Evolutionary conservation across 2,113 vertebrate genomes (phyloP), one percentile per base, ranked within the genome.

Genomic region (Macroglossus sobrinus): DNA sequence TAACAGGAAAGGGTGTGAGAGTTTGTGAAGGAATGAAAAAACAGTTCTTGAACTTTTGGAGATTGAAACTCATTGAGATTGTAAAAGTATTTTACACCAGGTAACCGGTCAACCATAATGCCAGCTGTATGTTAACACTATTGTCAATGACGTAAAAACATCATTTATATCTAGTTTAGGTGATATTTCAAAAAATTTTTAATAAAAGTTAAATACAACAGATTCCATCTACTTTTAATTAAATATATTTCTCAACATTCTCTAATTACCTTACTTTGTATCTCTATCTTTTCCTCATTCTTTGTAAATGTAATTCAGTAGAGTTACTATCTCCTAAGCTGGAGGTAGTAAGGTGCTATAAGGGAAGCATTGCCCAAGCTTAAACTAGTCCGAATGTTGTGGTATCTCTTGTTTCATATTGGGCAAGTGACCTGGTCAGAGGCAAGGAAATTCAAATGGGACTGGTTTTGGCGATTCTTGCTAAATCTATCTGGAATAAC

Each of bases 61-160:
- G 38, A 61, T 3, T 71, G n/a, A 84, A 38, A 45, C 4, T 79
- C 50, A 71, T 40, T 21, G 33, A 43, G 0, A 45, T 9, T n/a
- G 8, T 79, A 33, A 16, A 84, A 64, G 9, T 71, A 30, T 22
- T 26, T 18, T 13, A 43, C 1, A 47, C 0, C 1, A 33, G 15
- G 1, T 69, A 61, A 68, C 5, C 4, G 66, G n/a, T 30, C 35
- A 24, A 10, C 35, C 15, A 9, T 2, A 63, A 13, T 45, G 40
- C 24, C 13, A 69, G 28, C 18, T 84, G 30, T 95, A 6, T 26
- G 28, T 84, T 28, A 66, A 30, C 4, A 3, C 21, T 26, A 10
- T 71, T 80, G 15, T 76, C 35, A 95, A 4, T 78, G 12, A 71
- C 88, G 18, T 63, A 21, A 93, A 86, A 91, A n/a, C 3, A 35